phyloP scores from a whole-genome alignment of 2,888 invertebrate species.

The Cordilura impudica region DNA sequence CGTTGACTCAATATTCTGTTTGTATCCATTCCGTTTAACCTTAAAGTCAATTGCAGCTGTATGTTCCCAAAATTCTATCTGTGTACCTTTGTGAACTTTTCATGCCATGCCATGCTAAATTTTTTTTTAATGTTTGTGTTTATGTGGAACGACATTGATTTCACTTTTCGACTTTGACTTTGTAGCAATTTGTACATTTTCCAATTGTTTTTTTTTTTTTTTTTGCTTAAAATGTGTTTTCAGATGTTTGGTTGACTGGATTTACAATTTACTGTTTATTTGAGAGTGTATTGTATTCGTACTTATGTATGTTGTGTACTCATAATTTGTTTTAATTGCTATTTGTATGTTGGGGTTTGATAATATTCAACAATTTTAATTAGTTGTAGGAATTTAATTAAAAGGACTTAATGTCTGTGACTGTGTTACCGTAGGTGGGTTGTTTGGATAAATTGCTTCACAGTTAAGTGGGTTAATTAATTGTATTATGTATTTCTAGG shows the following conservation, averaged over 20 bases:
- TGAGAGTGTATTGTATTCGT: background rate
- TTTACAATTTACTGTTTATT: constrained; percentile 22
- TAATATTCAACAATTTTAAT: constrained; percentile 19
- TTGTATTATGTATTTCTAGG: too few species aligned
- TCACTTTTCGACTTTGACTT: constrained; percentile 13
- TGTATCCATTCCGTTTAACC: background rate
- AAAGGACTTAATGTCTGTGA: background rate
- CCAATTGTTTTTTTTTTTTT: constrained; percentile 9
- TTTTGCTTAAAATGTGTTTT: background rate
- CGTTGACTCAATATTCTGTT: too few species aligned
- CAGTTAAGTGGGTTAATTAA: too few species aligned
- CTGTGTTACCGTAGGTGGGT: too few species aligned
- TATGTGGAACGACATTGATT: constrained; percentile 2
- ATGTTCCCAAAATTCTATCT: background rate
- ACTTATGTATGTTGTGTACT: constrained; percentile 9
- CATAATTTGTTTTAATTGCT: constrained; percentile 24
- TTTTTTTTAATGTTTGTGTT: too few species aligned
- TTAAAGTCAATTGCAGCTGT: constrained; percentile 11
- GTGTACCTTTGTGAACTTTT: background rate
- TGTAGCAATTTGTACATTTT: constrained; percentile 1
- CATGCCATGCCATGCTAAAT: background rate
- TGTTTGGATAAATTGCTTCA: too few species aligned
- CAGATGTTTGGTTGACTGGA: constrained; percentile 8
- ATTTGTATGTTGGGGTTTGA: background rate
- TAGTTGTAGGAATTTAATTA: constrained; percentile 30